Evolutionary conservation across 2,113 vertebrate genomes (phyloP), one percentile per base, ranked within the genome.

Genomic region (Trematomus loennbergii): DNA sequence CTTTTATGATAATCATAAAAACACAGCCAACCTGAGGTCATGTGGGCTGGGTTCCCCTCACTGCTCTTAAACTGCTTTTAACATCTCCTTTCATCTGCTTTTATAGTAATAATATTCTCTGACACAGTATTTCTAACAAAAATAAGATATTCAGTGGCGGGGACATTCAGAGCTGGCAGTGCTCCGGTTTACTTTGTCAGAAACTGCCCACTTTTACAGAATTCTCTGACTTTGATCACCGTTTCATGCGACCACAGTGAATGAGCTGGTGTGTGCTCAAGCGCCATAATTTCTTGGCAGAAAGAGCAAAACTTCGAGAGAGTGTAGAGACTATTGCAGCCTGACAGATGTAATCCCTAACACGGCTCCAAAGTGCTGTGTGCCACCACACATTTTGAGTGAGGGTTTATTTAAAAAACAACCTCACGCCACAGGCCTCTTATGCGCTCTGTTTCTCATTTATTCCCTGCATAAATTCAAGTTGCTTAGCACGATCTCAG

Each of bases 271-370:
- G 75, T 81, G 84, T 79, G 69, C 77, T 81, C 40, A 33, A 72
- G 70, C 50, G 4, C 61, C 62, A 53, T 82, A 18, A 74, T 78
- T 84, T 77, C 60, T 87, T 90, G 87, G 88, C 82, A 80, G 73
- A 48, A 68, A 5, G 29, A 22, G 73, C 33, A n/a, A 49, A 65
- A 64, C 46, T 40, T 60, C 86, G 72, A 48, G 64, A 22, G 67
- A 75, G 86, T 22, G 61, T 45, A 66, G 79, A 83, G 78, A 66
- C 85, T 64, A 43, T 61, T 77, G 74, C 72, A 76, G 87, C 79
- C 87, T 91, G 90, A 91, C 90, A 91, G 79, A 91, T 89, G 80
- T 93, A 88, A 94, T 92, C 87, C 90, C 72, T 67, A 71, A 89
- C 87, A 85, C 70, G 4, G 82, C 84, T 93, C 86, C 86, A 87